These are phyloP conservation scores for Ameiurus melas DNA, from an alignment of 2,113 vertebrate genomes.

Conservation along the genomic window DNA sequence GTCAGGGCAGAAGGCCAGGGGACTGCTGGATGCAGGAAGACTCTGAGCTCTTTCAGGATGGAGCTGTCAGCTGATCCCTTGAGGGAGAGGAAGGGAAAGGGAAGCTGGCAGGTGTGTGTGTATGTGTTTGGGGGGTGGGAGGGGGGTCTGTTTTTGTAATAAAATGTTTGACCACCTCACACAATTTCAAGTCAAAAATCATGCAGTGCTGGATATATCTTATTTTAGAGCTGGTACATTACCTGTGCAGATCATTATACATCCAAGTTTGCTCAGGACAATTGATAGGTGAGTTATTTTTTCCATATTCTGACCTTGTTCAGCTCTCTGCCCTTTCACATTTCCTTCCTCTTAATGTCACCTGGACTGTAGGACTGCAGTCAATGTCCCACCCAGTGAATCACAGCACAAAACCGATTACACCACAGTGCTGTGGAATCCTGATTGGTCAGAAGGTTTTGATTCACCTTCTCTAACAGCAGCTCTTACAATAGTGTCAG, in stretches of 20 bases:
- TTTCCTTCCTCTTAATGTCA: constrained; percentile 47
- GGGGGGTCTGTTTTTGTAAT: constrained; percentile 62
- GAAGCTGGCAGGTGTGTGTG: constrained; percentile 51
- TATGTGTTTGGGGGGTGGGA: constrained; percentile 6
- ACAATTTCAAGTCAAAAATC: constrained; percentile 10
- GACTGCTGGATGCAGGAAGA: constrained; percentile 67
- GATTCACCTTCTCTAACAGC: neutral
- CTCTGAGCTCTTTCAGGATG: constrained; percentile 69
- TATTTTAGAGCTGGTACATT: constrained; percentile 11
- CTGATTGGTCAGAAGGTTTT: neutral
- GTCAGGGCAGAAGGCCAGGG: constrained; percentile 62
- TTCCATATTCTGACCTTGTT: constrained; percentile 40
- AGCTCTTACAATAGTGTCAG: neutral
- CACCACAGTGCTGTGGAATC: neutral
- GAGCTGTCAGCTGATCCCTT: constrained; percentile 71
- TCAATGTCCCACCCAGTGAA: constrained; percentile 1
- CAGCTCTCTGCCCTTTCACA: constrained; percentile 63
- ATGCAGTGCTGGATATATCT: neutral
- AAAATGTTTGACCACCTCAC: constrained; percentile 28
- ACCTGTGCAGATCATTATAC: neutral
- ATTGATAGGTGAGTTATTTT: constrained; percentile 9
- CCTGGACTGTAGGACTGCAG: constrained; percentile 34
- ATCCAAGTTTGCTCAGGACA: neutral
- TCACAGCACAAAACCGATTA: constrained; percentile 20
- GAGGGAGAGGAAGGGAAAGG: constrained; percentile 56